Conservation (phyloP, 2,888 invertebrate species). For the Drosophila mimetica region DNA sequence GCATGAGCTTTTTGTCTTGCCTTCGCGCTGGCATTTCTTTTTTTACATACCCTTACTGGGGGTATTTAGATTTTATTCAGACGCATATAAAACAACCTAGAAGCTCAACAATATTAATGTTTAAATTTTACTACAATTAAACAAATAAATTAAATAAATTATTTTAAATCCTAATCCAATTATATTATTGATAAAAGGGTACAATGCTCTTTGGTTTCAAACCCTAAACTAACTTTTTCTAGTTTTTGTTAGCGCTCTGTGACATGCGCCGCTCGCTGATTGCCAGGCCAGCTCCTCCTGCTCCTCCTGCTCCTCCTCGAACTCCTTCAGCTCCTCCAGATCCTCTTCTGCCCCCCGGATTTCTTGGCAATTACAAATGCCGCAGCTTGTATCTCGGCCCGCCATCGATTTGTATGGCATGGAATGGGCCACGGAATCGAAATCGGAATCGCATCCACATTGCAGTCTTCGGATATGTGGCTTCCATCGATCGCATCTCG, state of each 20-base stretch:
- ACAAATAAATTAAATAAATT: too few relatives aligned
- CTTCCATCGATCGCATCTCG: conserved; percentile 56
- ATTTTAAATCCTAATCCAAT: too few relatives aligned
- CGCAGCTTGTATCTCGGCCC: conserved; percentile 79
- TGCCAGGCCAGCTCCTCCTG: conserved; percentile 55
- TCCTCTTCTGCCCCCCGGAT: conserved; percentile 16
- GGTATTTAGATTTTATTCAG: neutral
- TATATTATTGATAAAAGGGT: too few relatives aligned
- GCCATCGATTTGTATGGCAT: conserved; percentile 78
- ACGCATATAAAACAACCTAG: neutral
- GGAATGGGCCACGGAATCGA: conserved; percentile 65
- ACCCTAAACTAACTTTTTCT: neutral
- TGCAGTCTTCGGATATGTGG: conserved; percentile 48
- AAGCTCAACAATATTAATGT: too few relatives aligned
- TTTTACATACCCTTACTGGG: conserved; percentile 2
- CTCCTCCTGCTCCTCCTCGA: neutral
- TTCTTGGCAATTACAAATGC: conserved; percentile 72
- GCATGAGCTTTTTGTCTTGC: conserved; percentile 68
- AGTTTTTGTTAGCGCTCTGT: conserved; percentile 52
- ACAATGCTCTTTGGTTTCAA: neutral
- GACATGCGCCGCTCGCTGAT: conserved; percentile 74
- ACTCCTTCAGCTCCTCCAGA: conserved; percentile 9
- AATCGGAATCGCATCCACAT: conserved; percentile 81
- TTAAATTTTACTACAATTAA: too few relatives aligned
- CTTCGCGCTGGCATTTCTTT: conserved; percentile 20